Percentiles rank a stretch among this genome's conserved stretches.
These are phyloP conservation scores for Theocolax elegans DNA, from an alignment of 1,140 invertebrate genomes.

Conservation along the genomic window DNA sequence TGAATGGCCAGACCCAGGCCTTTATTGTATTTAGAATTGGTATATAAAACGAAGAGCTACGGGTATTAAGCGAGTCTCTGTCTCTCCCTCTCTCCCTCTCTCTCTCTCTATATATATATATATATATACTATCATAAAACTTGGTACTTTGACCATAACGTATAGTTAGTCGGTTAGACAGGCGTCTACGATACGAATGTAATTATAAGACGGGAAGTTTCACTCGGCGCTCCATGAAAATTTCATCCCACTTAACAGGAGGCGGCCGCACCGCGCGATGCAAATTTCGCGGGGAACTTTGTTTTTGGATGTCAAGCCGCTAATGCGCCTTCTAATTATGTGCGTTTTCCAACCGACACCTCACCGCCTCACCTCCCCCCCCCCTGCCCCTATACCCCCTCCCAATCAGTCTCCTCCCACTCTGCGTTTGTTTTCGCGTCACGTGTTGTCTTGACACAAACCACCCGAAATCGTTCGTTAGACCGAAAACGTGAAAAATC, in stretches of 20 bases:
- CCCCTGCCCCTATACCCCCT: background rate
- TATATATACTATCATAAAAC: slow-evolving; percentile 31
- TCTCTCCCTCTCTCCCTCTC: no score
- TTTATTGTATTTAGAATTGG: no score
- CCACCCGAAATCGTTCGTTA: no score
- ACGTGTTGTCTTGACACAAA: no score
- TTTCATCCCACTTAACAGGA: slow-evolving; percentile 39
- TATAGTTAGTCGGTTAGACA: background rate
- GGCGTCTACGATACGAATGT: slow-evolving; percentile 25
- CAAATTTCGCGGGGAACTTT: slow-evolving; percentile 40
- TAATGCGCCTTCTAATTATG: slow-evolving; percentile 40
- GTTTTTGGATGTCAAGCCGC: slow-evolving; percentile 31
- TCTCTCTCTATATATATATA: no score
- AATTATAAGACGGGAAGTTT: slow-evolving; percentile 40
- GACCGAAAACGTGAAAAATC: background rate
- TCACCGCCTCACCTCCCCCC: background rate
- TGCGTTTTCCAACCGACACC: slow-evolving; percentile 1
- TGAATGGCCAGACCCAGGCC: no score
- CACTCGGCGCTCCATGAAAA: slow-evolving; percentile 28
- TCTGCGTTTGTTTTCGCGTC: background rate
- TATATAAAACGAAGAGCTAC: no score
- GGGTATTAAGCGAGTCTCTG: no score
- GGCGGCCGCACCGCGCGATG: background rate
- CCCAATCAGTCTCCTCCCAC: background rate
- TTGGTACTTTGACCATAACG: slow-evolving; percentile 33